These are phyloP conservation scores for Caenorhabditis sp. DNA, from an alignment of 2,888 invertebrate genomes.

Conservation along the genomic window DNA sequence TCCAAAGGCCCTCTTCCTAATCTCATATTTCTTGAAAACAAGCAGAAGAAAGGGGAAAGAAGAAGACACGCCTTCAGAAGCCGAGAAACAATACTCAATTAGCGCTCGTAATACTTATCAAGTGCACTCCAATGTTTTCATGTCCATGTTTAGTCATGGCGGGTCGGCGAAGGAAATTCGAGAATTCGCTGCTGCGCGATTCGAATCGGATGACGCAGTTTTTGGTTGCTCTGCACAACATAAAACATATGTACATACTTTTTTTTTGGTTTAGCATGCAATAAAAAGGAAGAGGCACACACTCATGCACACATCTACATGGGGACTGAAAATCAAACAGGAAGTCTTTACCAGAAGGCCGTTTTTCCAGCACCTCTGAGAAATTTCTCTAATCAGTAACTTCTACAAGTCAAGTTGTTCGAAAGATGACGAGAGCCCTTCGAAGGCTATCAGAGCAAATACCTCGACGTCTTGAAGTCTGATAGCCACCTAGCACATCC, in stretches of 20 bases:
- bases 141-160: constrained; percentile 18
- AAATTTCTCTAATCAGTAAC: too few relatives aligned
- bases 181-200: constrained; percentile 47
- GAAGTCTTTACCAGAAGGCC: constrained; percentile 6
- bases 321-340: constrained; percentile 3
- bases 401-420: too few relatives aligned
- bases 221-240: constrained; percentile 14
- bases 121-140: constrained; percentile 39
- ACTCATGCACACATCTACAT: neutral
- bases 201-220: constrained; percentile 61
- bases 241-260: constrained; percentile 48
- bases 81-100: constrained; percentile 51
- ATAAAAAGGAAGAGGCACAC: constrained; percentile 27
- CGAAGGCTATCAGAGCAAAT: too few relatives aligned
- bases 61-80: constrained; percentile 15
- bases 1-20: constrained; percentile 33
- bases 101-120: constrained; percentile 57
- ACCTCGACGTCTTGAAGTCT: too few relatives aligned
- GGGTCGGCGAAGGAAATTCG: constrained; percentile 34
- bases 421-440: too few relatives aligned
- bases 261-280: constrained; percentile 33
- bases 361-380: too few relatives aligned
- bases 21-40: constrained; percentile 63
- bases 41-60: neutral
- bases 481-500: too few relatives aligned